phyloP scores from a whole-genome alignment of 35 echinoderm and acorn worm genomes.

The Heliocidaris tuberculata region DNA sequence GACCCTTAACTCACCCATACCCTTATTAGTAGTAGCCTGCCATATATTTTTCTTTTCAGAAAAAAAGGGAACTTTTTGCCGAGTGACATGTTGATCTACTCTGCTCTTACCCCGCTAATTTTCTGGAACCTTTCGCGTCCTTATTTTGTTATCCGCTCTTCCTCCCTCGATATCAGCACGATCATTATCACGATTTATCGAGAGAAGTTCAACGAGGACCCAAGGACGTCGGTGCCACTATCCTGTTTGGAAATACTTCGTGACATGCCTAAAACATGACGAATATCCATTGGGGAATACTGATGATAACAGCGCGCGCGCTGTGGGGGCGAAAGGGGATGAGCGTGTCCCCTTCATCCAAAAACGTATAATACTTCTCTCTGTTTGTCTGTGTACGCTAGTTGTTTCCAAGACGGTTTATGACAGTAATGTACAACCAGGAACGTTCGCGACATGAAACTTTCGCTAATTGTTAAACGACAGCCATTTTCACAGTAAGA shows the following conservation, averaged over 20 bases:
- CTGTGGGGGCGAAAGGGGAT: neutral
- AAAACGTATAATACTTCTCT: too few relatives aligned
- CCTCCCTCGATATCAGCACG: neutral
- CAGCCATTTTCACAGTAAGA: too few relatives aligned
- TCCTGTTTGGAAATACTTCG: conserved; percentile 16
- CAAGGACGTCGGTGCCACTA: conserved; percentile 29
- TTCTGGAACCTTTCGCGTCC: conserved; percentile 22
- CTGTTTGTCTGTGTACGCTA: too few relatives aligned
- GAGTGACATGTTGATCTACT: neutral
- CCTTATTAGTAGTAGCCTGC: neutral
- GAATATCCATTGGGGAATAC: neutral
- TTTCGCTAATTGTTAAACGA: too few relatives aligned
- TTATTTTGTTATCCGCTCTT: conserved; percentile 40
- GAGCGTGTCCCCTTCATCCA: neutral
- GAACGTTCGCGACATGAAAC: too few relatives aligned
- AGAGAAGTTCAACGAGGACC: neutral
- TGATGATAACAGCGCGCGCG: neutral
- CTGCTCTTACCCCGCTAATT: conserved; percentile 19
- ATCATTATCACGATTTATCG: conserved; percentile 32
- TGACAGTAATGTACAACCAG: too few relatives aligned
- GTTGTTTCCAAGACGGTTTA: too few relatives aligned
- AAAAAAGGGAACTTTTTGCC: neutral
- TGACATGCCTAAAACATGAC: conserved; percentile 16
- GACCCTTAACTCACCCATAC: neutral
- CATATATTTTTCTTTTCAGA: neutral